Base-by-base conservation (phyloP, 2,797 vertebrate species). In the Pygocentrus nattereri region DNA sequence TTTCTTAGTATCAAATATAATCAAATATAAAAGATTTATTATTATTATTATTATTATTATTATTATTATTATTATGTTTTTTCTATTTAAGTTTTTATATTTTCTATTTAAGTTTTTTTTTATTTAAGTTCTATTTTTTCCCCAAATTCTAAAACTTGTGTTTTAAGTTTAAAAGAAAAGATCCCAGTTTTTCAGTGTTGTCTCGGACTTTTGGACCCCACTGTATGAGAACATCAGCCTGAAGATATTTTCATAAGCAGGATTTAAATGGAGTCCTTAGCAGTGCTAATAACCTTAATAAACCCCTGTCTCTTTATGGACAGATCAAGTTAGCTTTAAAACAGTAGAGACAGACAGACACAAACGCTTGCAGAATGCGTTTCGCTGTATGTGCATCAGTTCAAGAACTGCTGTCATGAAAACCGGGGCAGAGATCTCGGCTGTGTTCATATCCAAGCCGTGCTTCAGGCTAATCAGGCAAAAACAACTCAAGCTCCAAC, bases 191-290 rank as follows among this genome's bases (percentile, higher is more conserved):
- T 44, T 12, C 41, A 44, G 2, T 44, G 41, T 10, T 8, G 41
- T 44, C 41, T 44, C 10, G 44, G 41, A 44, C 41, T 44, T 44
- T 44, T 44, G 41, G 41, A 44, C 41, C 41, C 41, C 41, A 44
- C 41, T 44, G 41, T 44, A 44, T 44, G 10, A 44, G 41, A 44
- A 12, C 8, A 44, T 13, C 49, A 11, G 44, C 5, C n/a, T 58
- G 16, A 56, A 74, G 12, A 65, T 47, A 41, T 15, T n/a, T 8
- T 23, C 8, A 31, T 49, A 49, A 59, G 73, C 18, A 2, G 8
- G 81, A 76, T 76, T 5, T 62, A 23, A 65, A 65, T 64, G 78
- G 47, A 64, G 79, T 68, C 71, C 34, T 49, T 59, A 59, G 41
- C 64, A 27, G 67, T 62, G 56, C 65, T 44, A 70, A 31, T 30